Conservation (phyloP, 2,113 vertebrate species). For the Charadrius vociferus region DNA sequence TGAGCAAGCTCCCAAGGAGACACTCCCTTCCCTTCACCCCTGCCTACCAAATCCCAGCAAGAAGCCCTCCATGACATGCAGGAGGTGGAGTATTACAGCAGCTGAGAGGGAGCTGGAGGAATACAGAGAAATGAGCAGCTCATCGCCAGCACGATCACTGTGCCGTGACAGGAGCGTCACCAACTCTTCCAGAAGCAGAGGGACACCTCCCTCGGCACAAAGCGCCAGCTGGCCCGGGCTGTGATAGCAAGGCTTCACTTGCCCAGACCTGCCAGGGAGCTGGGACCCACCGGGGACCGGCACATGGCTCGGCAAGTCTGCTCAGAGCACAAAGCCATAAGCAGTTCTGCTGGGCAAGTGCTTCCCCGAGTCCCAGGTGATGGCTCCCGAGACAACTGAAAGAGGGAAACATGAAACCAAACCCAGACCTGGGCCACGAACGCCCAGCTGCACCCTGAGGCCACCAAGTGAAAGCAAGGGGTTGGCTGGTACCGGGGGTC, state of each 20-base stretch:
- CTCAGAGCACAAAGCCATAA: neutral
- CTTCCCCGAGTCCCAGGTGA: neutral
- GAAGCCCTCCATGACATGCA: neutral
- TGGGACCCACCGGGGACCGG: rapidly evolving
- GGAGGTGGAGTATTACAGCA: neutral
- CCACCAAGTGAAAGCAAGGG: neutral
- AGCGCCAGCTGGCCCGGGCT: neutral
- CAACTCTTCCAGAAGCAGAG: neutral
- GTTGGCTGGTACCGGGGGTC: neutral
- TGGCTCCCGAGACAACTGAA: rapidly evolving
- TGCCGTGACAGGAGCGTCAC: rapidly evolving
- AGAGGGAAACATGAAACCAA: neutral
- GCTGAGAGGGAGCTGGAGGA: neutral
- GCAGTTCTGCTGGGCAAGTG: neutral
- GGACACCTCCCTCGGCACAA: neutral
- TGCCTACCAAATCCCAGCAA: neutral
- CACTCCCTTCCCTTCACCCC: neutral
- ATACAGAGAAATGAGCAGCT: neutral
- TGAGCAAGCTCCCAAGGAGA: neutral
- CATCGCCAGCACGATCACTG: neutral
- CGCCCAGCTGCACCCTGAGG: neutral
- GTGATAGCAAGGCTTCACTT: neutral
- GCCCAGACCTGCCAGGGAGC: neutral
- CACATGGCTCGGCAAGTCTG: neutral
- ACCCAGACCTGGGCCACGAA: neutral